phyloP scores from a whole-genome alignment of 2,888 invertebrate species.

The Eilema depressum region DNA sequence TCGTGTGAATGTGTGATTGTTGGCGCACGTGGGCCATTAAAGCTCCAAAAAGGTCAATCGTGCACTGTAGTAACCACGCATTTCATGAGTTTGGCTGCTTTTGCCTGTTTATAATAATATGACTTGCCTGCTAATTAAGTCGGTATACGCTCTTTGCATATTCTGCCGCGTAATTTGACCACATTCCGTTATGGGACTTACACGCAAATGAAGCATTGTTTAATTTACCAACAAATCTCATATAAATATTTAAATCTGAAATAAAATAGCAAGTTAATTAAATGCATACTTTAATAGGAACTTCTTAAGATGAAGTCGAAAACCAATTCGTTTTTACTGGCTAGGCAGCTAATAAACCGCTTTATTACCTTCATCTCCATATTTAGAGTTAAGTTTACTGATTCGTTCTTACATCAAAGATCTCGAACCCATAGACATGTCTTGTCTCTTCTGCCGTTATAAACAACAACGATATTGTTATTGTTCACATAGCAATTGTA shows the following conservation, averaged over 20 bases:
- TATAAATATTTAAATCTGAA: slow-evolving; percentile 47
- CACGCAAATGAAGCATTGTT: not conserved
- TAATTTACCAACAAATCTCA: slow-evolving; percentile 21
- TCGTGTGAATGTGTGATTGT: slow-evolving; percentile 78
- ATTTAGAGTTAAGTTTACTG: slow-evolving; percentile 43
- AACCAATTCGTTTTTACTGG: slow-evolving; percentile 73
- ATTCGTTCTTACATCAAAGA: slow-evolving; percentile 16
- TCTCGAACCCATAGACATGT: not conserved
- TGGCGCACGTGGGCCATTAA: slow-evolving; percentile 75
- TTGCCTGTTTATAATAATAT: slow-evolving; percentile 39
- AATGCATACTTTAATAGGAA: slow-evolving; percentile 45
- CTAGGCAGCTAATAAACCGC: slow-evolving; percentile 60
- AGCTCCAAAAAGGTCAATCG: slow-evolving; percentile 75
- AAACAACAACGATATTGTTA: not conserved
- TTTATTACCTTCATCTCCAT: slow-evolving; percentile 60
- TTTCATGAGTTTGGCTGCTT: slow-evolving; percentile 42
- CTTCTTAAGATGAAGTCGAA: slow-evolving; percentile 64
- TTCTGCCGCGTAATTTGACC: not conserved
- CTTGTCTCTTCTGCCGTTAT: not conserved
- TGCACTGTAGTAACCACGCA: slow-evolving; percentile 66
- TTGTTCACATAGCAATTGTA: not conserved
- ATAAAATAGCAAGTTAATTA: slow-evolving; percentile 58
- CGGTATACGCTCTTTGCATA: not conserved
- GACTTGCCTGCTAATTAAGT: slow-evolving; percentile 53
- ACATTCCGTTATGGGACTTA: not conserved